Conservation (phyloP, 2,888 invertebrate genomes). For the Metopia argyrocephala region DNA sequence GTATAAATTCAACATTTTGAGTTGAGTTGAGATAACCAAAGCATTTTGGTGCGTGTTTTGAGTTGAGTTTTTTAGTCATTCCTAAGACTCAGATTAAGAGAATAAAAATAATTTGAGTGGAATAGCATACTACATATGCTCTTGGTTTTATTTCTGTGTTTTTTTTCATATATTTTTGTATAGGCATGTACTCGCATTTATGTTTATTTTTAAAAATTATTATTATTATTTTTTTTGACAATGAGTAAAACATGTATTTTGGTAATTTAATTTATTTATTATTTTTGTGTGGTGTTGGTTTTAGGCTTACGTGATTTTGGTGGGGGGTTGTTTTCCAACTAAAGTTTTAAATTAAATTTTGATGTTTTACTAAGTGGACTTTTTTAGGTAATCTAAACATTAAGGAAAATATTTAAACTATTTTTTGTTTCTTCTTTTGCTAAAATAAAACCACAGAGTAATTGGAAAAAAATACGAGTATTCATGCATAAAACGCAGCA, state of each 20-base stretch:
- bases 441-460: not conserved
- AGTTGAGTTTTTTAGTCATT: not conserved
- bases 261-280: conserved; percentile 37
- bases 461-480: not conserved
- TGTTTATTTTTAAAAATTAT: conserved; percentile 4
- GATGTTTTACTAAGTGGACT: not conserved
- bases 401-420: conserved; percentile 9
- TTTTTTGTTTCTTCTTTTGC: not conserved
- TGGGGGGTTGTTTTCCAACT: not conserved
- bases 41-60: conserved; percentile 53
- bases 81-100: not conserved
- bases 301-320: conserved; percentile 46
- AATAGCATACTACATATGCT: conserved; percentile 5
- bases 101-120: not conserved
- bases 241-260: conserved; percentile 27
- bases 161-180: conserved; percentile 16
- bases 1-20: conserved; percentile 48
- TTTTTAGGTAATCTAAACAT: not conserved
- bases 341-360: conserved; percentile 8
- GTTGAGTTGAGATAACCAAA: conserved; percentile 28
- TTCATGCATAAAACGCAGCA: conserved; percentile 3
- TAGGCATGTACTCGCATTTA: not conserved
- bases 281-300: too few relatives aligned
- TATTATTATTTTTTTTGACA: conserved; percentile 3
- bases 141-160: not conserved